Base-by-base conservation (phyloP, 2,113 vertebrate species). In the Microtus montanus region DNA sequence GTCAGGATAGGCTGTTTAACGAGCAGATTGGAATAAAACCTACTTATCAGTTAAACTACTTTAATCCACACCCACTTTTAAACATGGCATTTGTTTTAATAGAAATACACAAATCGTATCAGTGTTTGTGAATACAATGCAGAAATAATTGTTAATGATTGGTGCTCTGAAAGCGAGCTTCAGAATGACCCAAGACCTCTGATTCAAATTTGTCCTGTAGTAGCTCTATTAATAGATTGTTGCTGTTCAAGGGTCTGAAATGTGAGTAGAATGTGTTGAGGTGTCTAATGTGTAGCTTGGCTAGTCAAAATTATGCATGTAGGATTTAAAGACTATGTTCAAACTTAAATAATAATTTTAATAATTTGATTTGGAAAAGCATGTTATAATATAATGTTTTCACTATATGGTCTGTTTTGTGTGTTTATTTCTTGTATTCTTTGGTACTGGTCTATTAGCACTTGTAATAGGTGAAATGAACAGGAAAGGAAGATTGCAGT, bases 221-320 rank as follows among this genome's bases (percentile, higher is more conserved):
- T 98, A 98, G 98, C 95, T 98, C 90, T 98, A 98, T 97, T 98
- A 98, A 98, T 98, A 98, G 98, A 97, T 96, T 98, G 98, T 98
- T 98, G 98, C 98, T 91, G 98, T 99, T 98, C 97, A 98, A 98
- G 98, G 98, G 98, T 99, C 98, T 98, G 97, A 98, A 97, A 97
- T 98, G 98, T 99, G 98, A 99, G 97, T 99, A 99, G 98, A 98
- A 98, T 98, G 98, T 99, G 98, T 98, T 97, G 96, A 97, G 96
- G 97, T 98, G 98, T 98, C 99, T 98, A 98, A 99, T 97, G 97
- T 98, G 99, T 99, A 98, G 98, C 98, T 97, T 98, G 98, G 97
- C 94, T 97, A 97, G 98, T 98, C 97, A 98, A 64, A 98, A 98
- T 97, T 99, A 98, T 99, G 99, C 99, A 99, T 99, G 99, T 98